phyloP scores from a whole-genome alignment of 2,888 invertebrate species.

The Halictus ligatus region DNA sequence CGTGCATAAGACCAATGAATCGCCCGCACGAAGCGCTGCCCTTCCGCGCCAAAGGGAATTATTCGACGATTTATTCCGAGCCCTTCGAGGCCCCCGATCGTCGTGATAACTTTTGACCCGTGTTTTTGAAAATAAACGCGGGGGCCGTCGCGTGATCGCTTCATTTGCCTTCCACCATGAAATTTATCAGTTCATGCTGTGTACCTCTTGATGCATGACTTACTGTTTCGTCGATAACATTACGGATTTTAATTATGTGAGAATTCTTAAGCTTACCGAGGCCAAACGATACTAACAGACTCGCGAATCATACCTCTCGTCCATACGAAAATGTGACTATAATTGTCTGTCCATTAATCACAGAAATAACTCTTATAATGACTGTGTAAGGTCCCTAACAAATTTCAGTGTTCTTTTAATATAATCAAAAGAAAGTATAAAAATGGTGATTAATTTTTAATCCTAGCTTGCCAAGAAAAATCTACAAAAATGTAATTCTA shows the following conservation, averaged over 20 bases:
- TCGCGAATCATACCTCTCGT: no score
- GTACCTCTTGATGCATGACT: neutral
- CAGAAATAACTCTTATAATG: no score
- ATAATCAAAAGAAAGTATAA: neutral
- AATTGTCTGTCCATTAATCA: no score
- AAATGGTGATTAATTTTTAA: neutral
- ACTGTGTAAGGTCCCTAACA: no score
- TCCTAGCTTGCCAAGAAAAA: neutral
- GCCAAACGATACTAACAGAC: neutral
- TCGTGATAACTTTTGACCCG: slow-evolving; percentile 50
- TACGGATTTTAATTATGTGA: neutral
- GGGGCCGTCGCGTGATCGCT: slow-evolving; percentile 35
- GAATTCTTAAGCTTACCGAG: neutral
- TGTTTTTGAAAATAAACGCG: slow-evolving; percentile 41
- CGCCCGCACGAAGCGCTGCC: slow-evolving; percentile 44
- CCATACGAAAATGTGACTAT: no score
- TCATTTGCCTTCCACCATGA: slow-evolving; percentile 1
- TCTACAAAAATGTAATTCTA: neutral
- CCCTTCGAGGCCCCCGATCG: slow-evolving; percentile 38
- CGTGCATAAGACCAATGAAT: slow-evolving; percentile 74
- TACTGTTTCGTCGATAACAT: neutral
- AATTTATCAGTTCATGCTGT: slow-evolving; percentile 11
- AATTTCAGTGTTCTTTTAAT: no score
- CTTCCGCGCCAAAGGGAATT: slow-evolving; percentile 69
- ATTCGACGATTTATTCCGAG: slow-evolving; percentile 66